These are phyloP conservation scores for Phthorimaea operculella DNA, from an alignment of 1,140 invertebrate species.

Conservation along the genomic window DNA sequence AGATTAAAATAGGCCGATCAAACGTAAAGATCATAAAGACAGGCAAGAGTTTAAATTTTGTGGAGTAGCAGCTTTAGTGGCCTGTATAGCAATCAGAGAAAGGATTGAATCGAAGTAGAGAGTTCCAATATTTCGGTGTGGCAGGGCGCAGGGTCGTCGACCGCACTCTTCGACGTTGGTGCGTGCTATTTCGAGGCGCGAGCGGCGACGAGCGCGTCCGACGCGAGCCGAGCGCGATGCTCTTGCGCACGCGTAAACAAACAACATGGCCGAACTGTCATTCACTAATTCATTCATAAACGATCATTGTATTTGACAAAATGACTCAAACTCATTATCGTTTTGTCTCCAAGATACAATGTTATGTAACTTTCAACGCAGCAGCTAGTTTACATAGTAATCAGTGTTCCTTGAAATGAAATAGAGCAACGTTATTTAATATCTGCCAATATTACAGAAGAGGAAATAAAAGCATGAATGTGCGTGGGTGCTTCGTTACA, in stretches of 20 bases:
- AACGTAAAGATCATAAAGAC: no score
- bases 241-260: conserved; percentile 56
- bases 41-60: no score
- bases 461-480: no score
- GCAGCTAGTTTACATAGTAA: no score
- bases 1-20: no score
- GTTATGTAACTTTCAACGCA: conserved; percentile 5
- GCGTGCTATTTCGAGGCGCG: conserved; percentile 61
- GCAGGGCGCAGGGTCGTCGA: conserved; percentile 54
- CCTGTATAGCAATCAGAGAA: conserved; percentile 31
- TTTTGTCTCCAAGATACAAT: conserved; percentile 17
- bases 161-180: conserved; percentile 49
- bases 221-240: conserved; percentile 22
- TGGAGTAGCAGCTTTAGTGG: conserved; percentile 17
- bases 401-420: no score
- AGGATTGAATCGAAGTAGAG: conserved; percentile 36
- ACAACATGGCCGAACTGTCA: conserved; percentile 61
- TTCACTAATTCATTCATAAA: conserved; percentile 65
- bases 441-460: no score
- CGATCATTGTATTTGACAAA: conserved; percentile 57
- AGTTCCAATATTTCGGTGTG: conserved; percentile 56
- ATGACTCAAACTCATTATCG: conserved; percentile 42
- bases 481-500: no score
- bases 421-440: no score
- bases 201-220: conserved; percentile 41